Conservation (phyloP, 2,797 vertebrate species). For the Megaceryle alcyon region DNA sequence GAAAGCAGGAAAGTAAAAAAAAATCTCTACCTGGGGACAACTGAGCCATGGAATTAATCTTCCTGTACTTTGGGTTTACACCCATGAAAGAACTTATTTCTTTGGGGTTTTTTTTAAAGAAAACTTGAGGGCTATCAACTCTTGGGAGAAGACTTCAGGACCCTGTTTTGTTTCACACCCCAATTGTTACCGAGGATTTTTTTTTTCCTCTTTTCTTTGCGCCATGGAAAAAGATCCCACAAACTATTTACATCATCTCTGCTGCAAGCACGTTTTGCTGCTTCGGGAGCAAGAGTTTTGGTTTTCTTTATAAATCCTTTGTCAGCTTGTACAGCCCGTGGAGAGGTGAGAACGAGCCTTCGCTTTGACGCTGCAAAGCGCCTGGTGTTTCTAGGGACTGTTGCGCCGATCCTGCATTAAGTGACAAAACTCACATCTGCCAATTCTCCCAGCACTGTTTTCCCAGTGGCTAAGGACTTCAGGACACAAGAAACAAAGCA, state of each 20-base stretch:
- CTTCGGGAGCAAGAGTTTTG: constrained; percentile 47
- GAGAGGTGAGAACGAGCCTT: constrained; percentile 15
- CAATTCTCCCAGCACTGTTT: constrained; percentile 61
- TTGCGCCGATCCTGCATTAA: not conserved
- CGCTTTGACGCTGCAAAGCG: not conserved
- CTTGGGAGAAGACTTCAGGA: constrained; percentile 28
- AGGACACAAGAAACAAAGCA: constrained; percentile 72
- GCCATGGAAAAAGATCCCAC: constrained; percentile 3
- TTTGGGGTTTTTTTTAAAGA: not conserved
- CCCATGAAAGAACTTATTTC: not conserved
- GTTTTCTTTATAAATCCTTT: constrained; percentile 1
- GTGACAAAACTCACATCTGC: constrained; percentile 46
- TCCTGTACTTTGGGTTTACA: not conserved
- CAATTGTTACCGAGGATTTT: constrained; percentile 1
- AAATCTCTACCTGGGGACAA: not conserved
- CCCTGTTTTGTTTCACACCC: not conserved
- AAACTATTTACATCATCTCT: not conserved
- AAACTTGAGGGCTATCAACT: constrained; percentile 46
- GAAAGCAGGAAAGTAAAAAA: constrained; percentile 90
- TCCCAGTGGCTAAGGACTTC: constrained; percentile 41
- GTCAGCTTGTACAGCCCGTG: not conserved
- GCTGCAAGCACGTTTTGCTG: constrained; percentile 47
- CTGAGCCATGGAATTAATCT: not conserved
- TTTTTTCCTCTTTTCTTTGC: not conserved
- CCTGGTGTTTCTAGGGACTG: not conserved